phyloP scores from a whole-genome alignment of 2,113 vertebrate species.

The Mesoclemmys tuberculata region DNA sequence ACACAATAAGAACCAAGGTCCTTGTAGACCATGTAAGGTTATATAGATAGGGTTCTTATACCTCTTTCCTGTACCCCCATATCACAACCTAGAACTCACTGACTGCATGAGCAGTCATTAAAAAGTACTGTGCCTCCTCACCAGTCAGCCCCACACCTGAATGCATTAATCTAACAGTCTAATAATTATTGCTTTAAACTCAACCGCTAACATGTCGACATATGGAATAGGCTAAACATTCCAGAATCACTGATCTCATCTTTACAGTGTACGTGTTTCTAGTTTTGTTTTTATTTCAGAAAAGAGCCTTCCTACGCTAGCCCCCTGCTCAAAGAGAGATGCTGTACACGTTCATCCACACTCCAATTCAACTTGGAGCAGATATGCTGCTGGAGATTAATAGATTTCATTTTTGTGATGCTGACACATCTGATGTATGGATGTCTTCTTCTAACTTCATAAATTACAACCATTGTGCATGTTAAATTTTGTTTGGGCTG shows the following conservation, averaged over 20 bases:
- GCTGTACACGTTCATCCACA: neutral
- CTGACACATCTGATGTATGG: constrained; percentile 49
- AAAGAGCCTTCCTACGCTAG: neutral
- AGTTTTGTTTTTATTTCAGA: constrained; percentile 27
- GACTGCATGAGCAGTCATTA: neutral
- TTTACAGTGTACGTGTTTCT: neutral
- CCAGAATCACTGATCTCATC: neutral
- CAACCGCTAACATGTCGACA: neutral
- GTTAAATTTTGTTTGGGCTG: constrained; percentile 24
- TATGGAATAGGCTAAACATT: neutral
- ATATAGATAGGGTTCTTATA: neutral
- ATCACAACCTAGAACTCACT: neutral
- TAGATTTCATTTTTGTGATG: constrained; percentile 1
- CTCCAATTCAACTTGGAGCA: neutral
- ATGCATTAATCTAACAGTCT: neutral
- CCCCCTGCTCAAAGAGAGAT: neutral
- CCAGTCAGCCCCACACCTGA: neutral
- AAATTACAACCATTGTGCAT: neutral
- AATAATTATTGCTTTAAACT: neutral
- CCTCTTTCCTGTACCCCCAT: neutral
- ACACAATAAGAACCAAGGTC: neutral
- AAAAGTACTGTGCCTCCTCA: neutral
- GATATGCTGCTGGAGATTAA: constrained; percentile 39
- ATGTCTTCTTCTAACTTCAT: neutral
- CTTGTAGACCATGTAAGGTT: neutral